Evolutionary conservation across 2,888 invertebrate species (phyloP).

Genomic region (Diaphora mendica): DNA sequence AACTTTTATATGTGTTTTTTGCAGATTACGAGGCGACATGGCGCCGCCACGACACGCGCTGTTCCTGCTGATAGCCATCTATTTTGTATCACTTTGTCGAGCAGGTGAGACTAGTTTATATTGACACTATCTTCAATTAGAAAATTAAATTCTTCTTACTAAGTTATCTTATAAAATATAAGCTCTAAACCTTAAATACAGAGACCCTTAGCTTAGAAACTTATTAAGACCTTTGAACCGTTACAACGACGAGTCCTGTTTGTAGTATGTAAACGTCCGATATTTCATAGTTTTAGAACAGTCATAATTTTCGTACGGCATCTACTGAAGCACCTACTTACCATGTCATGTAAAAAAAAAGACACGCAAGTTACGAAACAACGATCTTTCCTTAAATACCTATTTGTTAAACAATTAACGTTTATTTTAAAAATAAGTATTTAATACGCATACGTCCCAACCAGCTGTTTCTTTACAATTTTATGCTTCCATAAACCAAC

Average conservation of each 20-base stretch:
- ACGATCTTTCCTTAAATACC: neutral
- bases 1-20: conserved; percentile 49
- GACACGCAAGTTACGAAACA: neutral
- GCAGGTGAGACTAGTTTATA: conserved; percentile 58
- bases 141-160: neutral
- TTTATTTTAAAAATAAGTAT: neutral
- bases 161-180: neutral
- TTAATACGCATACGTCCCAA: neutral
- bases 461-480: conserved; percentile 1
- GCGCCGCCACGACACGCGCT: conserved; percentile 58
- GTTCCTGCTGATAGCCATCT: conserved; percentile 56
- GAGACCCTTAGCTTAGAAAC: neutral
- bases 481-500: conserved; percentile 5
- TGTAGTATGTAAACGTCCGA: too few species aligned
- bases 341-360: neutral
- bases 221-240: neutral
- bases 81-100: conserved; percentile 52
- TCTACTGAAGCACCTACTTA: too few species aligned
- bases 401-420: neutral
- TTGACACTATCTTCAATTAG: neutral
- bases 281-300: too few species aligned
- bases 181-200: neutral
- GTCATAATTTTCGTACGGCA: too few species aligned
- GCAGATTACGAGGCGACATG: conserved; percentile 70
- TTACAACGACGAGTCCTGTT: too few species aligned